Evolutionary conservation across 2,113 vertebrate species (phyloP), one percentile per base, ranked within the genome.

Genomic region (Marmota flaviventris): DNA sequence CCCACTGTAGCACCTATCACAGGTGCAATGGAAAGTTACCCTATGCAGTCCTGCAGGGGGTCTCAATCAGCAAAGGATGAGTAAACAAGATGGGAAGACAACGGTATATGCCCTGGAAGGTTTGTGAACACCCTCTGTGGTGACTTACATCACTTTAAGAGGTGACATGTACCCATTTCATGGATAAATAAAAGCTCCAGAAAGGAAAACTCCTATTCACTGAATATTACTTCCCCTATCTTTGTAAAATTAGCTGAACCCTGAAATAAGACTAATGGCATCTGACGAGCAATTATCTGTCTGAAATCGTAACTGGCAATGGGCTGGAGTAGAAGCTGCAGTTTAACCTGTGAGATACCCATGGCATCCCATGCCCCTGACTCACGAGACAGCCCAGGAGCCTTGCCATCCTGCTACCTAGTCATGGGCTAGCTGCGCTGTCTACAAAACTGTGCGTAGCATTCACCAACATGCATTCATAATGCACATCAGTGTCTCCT

Each of bases 71-170:
- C 39, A 1, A 22, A 27, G 82, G 48, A 48, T 7, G 63, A 39
- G 32, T 1, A 37, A n/a, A 39, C 32, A 16, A 56, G 48, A 17
- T 27, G 14, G 8, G 42, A 6, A 29, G 24, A 34, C 27, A 4
- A 1, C 7, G 9, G 67, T 17, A 1, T 5, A 8, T 2, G 2
- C 37, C 3, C 17, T 0, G 34, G 34, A 34, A 2, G 7, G 14
- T 20, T 8, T 18, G 65, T 32, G 10, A 17, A 27, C 16, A 11
- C 3, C 9, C 53, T 8, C 13, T 25, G 20, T 1, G 45, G 69
- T 25, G 69, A 51, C 29, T 48, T 20, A 45, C 8, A 0, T 20
- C 18, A 2, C 37, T 5, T 42, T 51, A 11, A 42, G 8, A 17
- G 42, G 16, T 25, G 51, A 5, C 5, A 0, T 39, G 61, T 13